These are phyloP conservation scores for Stenichneumon culpator DNA, from an alignment of 2,888 invertebrate species.

Conservation along the genomic window DNA sequence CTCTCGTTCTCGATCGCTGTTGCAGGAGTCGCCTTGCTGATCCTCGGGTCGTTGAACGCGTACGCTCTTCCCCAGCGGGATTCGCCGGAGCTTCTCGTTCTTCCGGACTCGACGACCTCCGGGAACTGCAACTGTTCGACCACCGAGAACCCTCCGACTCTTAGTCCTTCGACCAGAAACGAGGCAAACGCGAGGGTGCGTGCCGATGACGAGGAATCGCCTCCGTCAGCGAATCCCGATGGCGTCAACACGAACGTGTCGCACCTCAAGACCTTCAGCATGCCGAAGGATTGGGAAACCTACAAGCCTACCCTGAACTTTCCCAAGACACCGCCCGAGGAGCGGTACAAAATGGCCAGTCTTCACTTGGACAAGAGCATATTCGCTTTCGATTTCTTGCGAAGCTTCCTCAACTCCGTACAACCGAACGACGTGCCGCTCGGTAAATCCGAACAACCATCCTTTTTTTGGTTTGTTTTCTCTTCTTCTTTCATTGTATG, in stretches of 20 bases:
- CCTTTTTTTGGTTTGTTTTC: not conserved
- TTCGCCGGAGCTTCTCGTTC: conserved; percentile 66
- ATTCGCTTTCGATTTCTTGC: conserved; percentile 88
- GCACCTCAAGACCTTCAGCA: conserved; percentile 75
- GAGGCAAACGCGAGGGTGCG: conserved; percentile 47
- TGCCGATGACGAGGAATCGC: conserved; percentile 23
- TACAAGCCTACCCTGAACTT: conserved; percentile 77
- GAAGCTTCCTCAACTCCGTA: conserved; percentile 88
- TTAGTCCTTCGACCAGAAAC: conserved; percentile 69
- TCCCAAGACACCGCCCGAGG: conserved; percentile 77
- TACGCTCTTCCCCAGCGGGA: conserved; percentile 61
- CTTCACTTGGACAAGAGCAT: conserved; percentile 88
- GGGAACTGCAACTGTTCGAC: conserved; percentile 75
- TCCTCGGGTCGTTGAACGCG: conserved; percentile 61
- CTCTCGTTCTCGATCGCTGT: conserved; percentile 52
- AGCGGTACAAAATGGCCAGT: conserved; percentile 83
- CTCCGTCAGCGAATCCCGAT: conserved; percentile 17
- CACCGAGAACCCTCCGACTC: conserved; percentile 74
- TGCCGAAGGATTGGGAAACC: conserved; percentile 77
- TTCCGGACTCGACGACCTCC: conserved; percentile 69
- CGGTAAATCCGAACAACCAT: conserved; percentile 85
- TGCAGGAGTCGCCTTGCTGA: conserved; percentile 65
- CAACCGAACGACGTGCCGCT: conserved; percentile 89
- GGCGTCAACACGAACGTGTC: conserved; percentile 75
- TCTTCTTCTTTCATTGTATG: not conserved